These are phyloP conservation scores for Zygogramma bicolorata DNA, from an alignment of 2,888 invertebrate genomes.

Conservation along the genomic window DNA sequence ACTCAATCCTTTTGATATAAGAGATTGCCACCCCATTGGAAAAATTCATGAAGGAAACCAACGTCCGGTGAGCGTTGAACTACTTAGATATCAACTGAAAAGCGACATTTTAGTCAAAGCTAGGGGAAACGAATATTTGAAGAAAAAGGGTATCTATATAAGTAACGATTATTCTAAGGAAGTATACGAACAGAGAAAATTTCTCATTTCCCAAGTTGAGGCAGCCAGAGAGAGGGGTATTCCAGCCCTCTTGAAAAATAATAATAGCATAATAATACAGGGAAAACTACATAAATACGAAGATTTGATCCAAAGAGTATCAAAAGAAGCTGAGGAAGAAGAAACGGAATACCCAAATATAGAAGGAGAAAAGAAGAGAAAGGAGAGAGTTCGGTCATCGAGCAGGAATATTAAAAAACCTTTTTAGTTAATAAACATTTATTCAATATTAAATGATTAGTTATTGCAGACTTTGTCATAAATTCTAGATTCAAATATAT, in stretches of 20 bases:
- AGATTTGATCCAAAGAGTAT: no score
- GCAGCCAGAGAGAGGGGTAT: not conserved
- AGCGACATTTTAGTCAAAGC: not conserved
- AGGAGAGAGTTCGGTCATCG: no score
- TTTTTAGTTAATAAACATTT: no score
- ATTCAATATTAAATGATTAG: no score
- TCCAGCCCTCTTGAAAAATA: not conserved
- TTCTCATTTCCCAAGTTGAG: not conserved
- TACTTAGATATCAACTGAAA: not conserved
- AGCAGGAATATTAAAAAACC: no score
- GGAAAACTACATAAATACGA: no score
- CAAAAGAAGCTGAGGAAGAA: no score
- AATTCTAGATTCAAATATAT: no score
- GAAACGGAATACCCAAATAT: no score
- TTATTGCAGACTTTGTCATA: not conserved
- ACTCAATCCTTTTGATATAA: not conserved
- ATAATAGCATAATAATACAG: no score
- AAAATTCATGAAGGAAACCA: not conserved
- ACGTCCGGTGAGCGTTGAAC: not conserved
- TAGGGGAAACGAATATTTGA: not conserved
- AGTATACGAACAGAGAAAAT: not conserved
- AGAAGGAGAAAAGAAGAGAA: no score
- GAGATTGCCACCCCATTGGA: not conserved
- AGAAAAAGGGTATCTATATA: not conserved
- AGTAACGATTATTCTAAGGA: not conserved